Evolutionary conservation across 1,140 invertebrate species (phyloP).

Genomic region (Branchinecta lindahli): DNA sequence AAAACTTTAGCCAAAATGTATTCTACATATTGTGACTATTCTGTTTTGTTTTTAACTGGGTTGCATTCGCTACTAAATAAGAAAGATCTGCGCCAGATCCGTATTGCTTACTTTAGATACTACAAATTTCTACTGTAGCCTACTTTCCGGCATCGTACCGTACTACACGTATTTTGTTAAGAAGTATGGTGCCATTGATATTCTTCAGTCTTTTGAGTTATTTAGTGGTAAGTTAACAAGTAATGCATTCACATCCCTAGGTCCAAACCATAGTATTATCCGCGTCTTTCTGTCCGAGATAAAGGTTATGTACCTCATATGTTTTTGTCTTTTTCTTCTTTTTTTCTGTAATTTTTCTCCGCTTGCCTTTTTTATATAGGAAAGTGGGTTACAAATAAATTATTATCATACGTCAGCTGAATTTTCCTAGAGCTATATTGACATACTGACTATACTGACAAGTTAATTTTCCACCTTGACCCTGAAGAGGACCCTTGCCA

Average conservation of each 20-base stretch:
- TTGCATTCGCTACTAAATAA: background rate
- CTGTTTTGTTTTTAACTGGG: slow-evolving; percentile 2
- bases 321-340: background rate
- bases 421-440: background rate
- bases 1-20: background rate
- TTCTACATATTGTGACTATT: slow-evolving; percentile 9
- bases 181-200: slow-evolving; percentile 8
- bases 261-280: slow-evolving; percentile 9
- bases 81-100: too few species aligned
- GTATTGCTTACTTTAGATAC: too few species aligned
- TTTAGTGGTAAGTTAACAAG: background rate
- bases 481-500: too few species aligned
- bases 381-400: slow-evolving; percentile 6
- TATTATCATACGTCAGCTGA: background rate
- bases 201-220: background rate
- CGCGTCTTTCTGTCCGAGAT: too few species aligned
- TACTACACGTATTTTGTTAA: slow-evolving; percentile 1
- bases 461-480: too few species aligned
- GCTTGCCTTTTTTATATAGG: background rate
- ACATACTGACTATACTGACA: background rate
- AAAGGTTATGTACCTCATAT: background rate
- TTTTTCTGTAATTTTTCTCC: background rate
- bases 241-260: background rate
- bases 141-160: background rate
- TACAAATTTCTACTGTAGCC: slow-evolving; percentile 9